Evolutionary conservation across 2,888 invertebrate species (phyloP).

Genomic region (Dicranocentrus wangi): DNA sequence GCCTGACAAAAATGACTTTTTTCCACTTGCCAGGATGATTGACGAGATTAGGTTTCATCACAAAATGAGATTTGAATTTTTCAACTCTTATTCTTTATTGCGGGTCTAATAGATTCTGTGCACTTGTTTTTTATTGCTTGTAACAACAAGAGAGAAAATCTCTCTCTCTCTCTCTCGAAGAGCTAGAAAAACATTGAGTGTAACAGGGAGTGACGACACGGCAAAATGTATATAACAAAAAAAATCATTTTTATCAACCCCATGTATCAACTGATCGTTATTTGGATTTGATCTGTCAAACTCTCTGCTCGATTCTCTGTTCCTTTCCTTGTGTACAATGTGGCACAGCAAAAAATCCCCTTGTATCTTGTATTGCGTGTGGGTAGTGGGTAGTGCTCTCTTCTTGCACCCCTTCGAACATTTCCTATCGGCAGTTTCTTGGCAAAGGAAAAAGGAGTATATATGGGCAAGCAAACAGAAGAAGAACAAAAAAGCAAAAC

Average conservation of each 20-base stretch:
- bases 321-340: not conserved
- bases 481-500: not conserved
- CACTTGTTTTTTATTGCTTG: not conserved
- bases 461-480: constrained; percentile 17
- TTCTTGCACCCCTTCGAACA: not conserved
- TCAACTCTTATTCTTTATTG: constrained; percentile 26
- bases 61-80: constrained; percentile 45
- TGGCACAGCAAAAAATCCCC: too few species aligned
- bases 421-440: constrained; percentile 5
- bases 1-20: constrained; percentile 34
- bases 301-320: not conserved
- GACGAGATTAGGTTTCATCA: constrained; percentile 57
- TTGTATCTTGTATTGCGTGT: not conserved
- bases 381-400: not conserved
- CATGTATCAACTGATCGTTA: constrained; percentile 39
- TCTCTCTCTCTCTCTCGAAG: too few species aligned
- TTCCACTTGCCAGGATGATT: constrained; percentile 46
- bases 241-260: constrained; percentile 36
- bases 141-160: constrained; percentile 24
- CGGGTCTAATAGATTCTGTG: constrained; percentile 9
- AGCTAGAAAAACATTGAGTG: too few species aligned
- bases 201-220: constrained; percentile 44
- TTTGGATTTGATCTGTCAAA: constrained; percentile 35
- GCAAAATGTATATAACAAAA: constrained; percentile 23
- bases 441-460: not conserved